Conservation (phyloP, 2,888 invertebrate genomes). For the Acanthosepion lycidas region DNA sequence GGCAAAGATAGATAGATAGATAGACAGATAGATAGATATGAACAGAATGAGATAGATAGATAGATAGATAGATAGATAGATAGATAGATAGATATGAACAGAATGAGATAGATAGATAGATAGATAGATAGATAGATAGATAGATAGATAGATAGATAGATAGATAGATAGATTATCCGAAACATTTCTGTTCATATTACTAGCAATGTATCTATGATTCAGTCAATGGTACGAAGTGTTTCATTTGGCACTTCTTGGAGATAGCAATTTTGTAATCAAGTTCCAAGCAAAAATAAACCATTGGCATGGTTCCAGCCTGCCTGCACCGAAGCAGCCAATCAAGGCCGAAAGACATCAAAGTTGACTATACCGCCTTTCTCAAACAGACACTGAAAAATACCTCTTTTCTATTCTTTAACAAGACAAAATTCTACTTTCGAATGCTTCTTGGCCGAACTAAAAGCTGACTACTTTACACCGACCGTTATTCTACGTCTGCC, state of each 20-base stretch:
- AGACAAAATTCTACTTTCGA: background rate
- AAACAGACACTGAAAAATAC: background rate
- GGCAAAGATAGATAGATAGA: no score
- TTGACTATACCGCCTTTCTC: background rate
- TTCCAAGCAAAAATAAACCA: background rate
- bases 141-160: background rate
- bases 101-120: no score
- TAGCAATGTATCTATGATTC: background rate
- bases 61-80: background rate
- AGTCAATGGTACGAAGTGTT: background rate
- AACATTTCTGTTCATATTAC: background rate
- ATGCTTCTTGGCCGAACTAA: background rate
- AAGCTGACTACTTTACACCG: background rate
- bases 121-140: no score
- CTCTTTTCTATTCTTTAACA: slow-evolving; percentile 14
- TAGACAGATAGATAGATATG: no score
- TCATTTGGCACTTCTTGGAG: background rate
- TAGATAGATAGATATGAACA: background rate
- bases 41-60: no score
- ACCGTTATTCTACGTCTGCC: background rate
- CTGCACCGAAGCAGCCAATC: background rate
- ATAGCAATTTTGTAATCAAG: background rate
- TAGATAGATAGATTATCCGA: background rate
- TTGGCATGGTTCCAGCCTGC: background rate
- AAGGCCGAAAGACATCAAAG: background rate